Evolutionary conservation across 2,888 invertebrate genomes (phyloP), one percentile per base, ranked within the genome.

Genomic region (Acrocera orbiculus): DNA sequence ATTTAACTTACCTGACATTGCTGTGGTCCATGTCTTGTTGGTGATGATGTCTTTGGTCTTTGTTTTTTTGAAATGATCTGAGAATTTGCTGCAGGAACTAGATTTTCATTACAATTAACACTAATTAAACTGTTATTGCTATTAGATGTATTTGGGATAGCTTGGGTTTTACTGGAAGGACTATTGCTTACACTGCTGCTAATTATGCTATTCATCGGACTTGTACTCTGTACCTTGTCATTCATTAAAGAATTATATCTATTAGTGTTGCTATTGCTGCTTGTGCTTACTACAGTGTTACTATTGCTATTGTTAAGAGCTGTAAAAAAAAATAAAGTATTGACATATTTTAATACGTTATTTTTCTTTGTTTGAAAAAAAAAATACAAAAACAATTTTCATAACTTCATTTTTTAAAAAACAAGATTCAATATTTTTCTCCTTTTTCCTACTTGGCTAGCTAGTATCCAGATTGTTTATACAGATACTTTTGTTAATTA

Each of bases 11-110:
- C 87, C 70, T 85, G 86, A 62, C 89, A 89, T 58, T 85, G 83
- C 53, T 87, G 87, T 31, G 86, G 86, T 39, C 87, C 87, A 62
- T 87, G 86, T 40, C 87, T 65, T 58, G 83, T 87, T 26, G 87
- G 87, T 26, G 87, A 87, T 34, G 83, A 76, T 42, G 85, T 76
- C 59, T 89, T 89, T 17, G 82, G 79, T 43, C 86, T 73, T 43
- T 73, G 69, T 54, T 76, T 72, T 56, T 77, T 76, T 42, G 67
- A 68, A 27, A 67, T 63, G 50, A 40, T 51, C 51, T 48, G 50
- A 52, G 49, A 50, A 42, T 46, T 43, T 38, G 42, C 41, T 38
- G 40, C 42, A 42, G 44, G 41, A 44, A 36, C 38, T 37, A 39
- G 32, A 33, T 28, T 36, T 23, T 40, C 40, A 29, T 30, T 40